Conservation (phyloP, 2,888 invertebrate species). For the Rhingia rostrata region DNA sequence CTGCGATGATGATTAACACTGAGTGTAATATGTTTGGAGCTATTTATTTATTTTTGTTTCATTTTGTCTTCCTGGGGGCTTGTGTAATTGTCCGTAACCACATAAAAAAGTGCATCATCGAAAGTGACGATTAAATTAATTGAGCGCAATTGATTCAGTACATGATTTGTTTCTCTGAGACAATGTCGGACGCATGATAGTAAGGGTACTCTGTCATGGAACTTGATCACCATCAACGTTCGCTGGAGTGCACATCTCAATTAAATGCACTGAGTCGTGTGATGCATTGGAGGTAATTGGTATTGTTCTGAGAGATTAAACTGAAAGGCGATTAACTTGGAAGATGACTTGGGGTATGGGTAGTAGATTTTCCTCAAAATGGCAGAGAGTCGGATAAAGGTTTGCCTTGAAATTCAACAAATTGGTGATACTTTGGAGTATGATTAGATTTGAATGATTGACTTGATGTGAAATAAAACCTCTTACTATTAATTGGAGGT, state of each 20-base stretch:
- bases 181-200: slow-evolving; percentile 53
- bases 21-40: slow-evolving; percentile 10
- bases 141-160: slow-evolving; percentile 66
- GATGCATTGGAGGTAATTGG: slow-evolving; percentile 12
- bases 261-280: slow-evolving; percentile 25
- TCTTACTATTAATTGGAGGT: too few species aligned
- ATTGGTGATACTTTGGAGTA: background rate
- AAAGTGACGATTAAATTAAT: slow-evolving; percentile 73
- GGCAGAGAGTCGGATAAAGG: background rate
- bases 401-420: background rate
- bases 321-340: slow-evolving; percentile 1
- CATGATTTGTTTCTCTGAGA: slow-evolving; percentile 60
- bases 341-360: background rate
- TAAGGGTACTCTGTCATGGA: slow-evolving; percentile 34
- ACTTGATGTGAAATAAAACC: too few species aligned
- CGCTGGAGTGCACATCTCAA: slow-evolving; percentile 32
- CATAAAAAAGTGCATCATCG: slow-evolving; percentile 46
- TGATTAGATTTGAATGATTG: background rate
- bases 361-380: too few species aligned
- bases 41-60: background rate
- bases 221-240: slow-evolving; percentile 36
- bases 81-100: slow-evolving; percentile 34
- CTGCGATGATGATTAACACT: slow-evolving; percentile 44
- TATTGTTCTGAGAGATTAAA: background rate
- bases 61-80: slow-evolving; percentile 32